Evolutionary conservation across 1,140 invertebrate genomes (phyloP).

Genomic region (Orius insidiosus): DNA sequence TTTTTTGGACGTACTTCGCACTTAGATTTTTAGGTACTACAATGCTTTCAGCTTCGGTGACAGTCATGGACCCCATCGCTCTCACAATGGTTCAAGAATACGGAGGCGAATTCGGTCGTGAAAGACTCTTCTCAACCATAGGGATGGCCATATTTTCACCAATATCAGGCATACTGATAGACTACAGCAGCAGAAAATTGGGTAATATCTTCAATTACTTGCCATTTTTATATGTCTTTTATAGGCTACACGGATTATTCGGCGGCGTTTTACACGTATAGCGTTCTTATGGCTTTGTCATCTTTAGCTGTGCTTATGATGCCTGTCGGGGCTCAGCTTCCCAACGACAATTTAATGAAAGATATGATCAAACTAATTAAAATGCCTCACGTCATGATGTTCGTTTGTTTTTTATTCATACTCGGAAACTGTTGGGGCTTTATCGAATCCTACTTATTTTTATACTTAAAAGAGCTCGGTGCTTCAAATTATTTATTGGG

Average conservation of each 20-base stretch:
- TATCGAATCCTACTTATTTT: conserved; percentile 67
- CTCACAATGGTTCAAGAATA: conserved; percentile 62
- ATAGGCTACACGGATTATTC: conserved; percentile 59
- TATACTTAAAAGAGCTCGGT: conserved; percentile 63
- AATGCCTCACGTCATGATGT: conserved; percentile 53
- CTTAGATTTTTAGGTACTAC: conserved; percentile 54
- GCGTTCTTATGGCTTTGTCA: conserved; percentile 46
- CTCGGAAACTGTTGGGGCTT: conserved; percentile 69
- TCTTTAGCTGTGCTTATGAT: conserved; percentile 48
- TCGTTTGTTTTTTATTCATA: conserved; percentile 57
- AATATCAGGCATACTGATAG: conserved; percentile 57
- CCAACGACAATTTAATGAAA: conserved; percentile 48
- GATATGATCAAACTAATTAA: conserved; percentile 51
- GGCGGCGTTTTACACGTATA: conserved; percentile 56
- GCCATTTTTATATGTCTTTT: too few relatives aligned
- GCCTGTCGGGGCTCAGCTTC: conserved; percentile 50
- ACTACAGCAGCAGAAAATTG: conserved; percentile 35
- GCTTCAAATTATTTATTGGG: conserved; percentile 62
- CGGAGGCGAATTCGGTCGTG: conserved; percentile 60
- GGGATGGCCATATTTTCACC: conserved; percentile 67
- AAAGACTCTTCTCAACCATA: conserved; percentile 57
- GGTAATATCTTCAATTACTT: too few relatives aligned
- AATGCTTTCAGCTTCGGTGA: conserved; percentile 55
- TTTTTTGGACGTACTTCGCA: conserved; percentile 63
- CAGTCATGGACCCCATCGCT: conserved; percentile 66